Percentiles rank a stretch among this genome's conserved stretches.
Evolutionary conservation across 1,140 invertebrate species (phyloP).

Genomic region (Bombus difficillimus): DNA sequence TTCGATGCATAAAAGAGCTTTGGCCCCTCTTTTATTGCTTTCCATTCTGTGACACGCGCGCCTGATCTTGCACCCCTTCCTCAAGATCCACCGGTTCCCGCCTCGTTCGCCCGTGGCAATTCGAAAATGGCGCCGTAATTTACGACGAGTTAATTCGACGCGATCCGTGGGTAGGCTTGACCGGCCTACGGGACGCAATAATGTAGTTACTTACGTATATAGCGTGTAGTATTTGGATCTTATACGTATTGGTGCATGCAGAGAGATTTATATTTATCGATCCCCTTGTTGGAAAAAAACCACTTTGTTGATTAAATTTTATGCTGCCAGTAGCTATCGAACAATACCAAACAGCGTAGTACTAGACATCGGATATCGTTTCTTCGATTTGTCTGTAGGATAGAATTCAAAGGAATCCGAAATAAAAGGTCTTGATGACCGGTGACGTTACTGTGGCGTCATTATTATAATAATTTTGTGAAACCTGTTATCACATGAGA

Average conservation of each 20-base stretch:
- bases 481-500: too few relatives aligned
- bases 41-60: conserved; percentile 34
- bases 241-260: not conserved
- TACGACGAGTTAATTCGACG: conserved; percentile 19
- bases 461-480: too few relatives aligned
- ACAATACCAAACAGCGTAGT: not conserved
- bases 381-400: too few relatives aligned
- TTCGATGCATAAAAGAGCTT: conserved; percentile 63
- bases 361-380: too few relatives aligned
- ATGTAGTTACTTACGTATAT: not conserved
- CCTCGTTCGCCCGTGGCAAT: conserved; percentile 14
- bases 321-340: not conserved
- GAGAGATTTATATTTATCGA: conserved; percentile 16
- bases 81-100: not conserved
- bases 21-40: conserved; percentile 70
- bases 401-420: too few relatives aligned
- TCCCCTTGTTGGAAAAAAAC: not conserved
- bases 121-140: conserved; percentile 42
- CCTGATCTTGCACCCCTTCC: conserved; percentile 31
- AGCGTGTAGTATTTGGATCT: not conserved
- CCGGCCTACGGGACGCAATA: not conserved
- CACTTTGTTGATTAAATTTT: conserved; percentile 3
- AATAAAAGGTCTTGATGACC: too few relatives aligned
- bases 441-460: too few relatives aligned
- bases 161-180: conserved; percentile 2